These are phyloP conservation scores for Pluvialis apricaria DNA, from an alignment of 2,113 vertebrate genomes.

Conservation along the genomic window DNA sequence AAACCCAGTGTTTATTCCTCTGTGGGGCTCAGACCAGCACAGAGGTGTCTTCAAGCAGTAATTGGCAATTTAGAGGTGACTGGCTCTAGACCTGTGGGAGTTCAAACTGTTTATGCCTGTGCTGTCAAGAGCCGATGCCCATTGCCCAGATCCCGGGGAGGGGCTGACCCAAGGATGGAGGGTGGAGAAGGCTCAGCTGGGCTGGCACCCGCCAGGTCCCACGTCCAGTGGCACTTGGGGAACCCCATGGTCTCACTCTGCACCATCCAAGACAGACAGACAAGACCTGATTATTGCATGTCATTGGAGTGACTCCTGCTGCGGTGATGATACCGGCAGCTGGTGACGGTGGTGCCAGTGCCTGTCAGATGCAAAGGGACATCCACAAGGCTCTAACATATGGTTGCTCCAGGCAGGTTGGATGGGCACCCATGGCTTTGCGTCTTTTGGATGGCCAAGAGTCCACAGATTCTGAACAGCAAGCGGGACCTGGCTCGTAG, in stretches of 20 bases:
- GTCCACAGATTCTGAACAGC: neutral
- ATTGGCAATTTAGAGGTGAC: neutral
- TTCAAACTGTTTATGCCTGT: neutral
- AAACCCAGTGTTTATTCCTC: neutral
- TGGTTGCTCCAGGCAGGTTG: neutral
- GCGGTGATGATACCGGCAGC: neutral
- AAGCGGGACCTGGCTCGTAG: neutral
- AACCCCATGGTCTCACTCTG: neutral
- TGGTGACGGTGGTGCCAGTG: neutral
- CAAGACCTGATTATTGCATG: neutral
- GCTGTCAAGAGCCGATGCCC: accelerated
- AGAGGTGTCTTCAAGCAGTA: neutral
- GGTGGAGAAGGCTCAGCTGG: neutral
- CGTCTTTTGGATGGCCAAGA: neutral
- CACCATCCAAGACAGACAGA: neutral
- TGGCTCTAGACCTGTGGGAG: neutral
- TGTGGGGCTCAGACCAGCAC: neutral
- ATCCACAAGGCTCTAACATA: neutral
- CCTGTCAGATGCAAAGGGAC: accelerated
- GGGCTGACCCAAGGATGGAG: neutral
- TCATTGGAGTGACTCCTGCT: accelerated
- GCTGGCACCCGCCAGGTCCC: neutral
- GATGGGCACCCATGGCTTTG: neutral
- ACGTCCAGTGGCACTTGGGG: neutral
- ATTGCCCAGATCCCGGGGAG: accelerated